Evolutionary conservation across 2,113 vertebrate species (phyloP), one percentile per base, ranked within the genome.

Genomic region (Phalacrocorax aristotelis): DNA sequence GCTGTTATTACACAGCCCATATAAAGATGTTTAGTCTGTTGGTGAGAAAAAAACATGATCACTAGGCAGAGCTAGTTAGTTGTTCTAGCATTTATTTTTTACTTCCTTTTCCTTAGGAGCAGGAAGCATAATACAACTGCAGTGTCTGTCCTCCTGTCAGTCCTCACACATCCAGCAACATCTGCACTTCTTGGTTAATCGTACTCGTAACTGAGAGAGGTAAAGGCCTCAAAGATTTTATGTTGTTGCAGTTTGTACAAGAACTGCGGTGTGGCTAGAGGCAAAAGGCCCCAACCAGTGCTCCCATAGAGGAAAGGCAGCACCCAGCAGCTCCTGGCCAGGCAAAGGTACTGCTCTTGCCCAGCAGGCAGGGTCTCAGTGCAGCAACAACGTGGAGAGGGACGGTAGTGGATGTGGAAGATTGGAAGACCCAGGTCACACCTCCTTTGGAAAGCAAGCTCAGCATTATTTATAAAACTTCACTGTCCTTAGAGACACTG

Each of bases 331-430:
- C 48, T 68, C 52, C 82, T 10, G 8, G 6, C 16, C 15, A 36
- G 51, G 49, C 23, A 72, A 49, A 61, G 34, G 27, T 29, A 2
- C 55, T 42, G 60, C 65, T 51, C 26, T 42, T 51, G 8, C 25
- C 75, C 20, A 21, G 57, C 15, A 13, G 7, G 34, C 26, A 22
- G 4, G 13, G 30, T 44, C 21, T 68, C 10, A 1, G 12, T 8
- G 34, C 40, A 79, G 36, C 51, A 61, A 1, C 46, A 75, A 3
- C 0, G 0, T 26, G 22, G 69, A 58, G 42, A 34, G 29, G 15
- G 30, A 20, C 17, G 17, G 1, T 1, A 11, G 29, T 36, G 30
- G 49, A 9, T 78, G 27, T 11, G 42, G 46, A 15, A 66, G 40
- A 21, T 0, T 32, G 65, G 26, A 66, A 83, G 38, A 40, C 7